A percentile compares a stretch with the other conserved stretches of the same genome.
Evolutionary conservation across 2,888 invertebrate genomes (phyloP).

Genomic region (Hipparchia sbordonii): DNA sequence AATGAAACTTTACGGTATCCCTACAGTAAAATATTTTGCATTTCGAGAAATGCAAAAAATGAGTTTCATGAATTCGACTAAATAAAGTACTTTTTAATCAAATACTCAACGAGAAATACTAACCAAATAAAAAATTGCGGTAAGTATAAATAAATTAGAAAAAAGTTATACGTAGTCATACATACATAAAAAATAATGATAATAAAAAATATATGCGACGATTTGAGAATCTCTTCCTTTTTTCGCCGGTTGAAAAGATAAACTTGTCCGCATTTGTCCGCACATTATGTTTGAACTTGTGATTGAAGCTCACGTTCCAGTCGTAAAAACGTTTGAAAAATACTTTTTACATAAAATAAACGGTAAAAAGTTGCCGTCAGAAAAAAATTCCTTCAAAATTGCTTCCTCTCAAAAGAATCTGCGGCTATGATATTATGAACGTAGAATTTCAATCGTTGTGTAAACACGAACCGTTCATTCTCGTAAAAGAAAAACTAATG

Average conservation of each 20-base stretch:
- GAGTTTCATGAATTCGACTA: constrained; percentile 1
- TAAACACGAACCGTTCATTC: constrained; percentile 41
- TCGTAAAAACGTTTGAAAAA: constrained; percentile 15
- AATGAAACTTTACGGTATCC: neutral
- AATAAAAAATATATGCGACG: neutral
- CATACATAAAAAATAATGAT: neutral
- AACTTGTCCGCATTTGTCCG: too few species aligned
- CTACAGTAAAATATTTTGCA: neutral
- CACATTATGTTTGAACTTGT: too few species aligned
- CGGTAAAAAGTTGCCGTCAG: constrained; percentile 15
- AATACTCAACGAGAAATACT: too few species aligned
- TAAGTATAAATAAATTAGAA: too few species aligned
- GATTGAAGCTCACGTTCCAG: constrained; percentile 12
- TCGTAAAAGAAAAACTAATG: constrained; percentile 15
- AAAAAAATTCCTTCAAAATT: constrained; percentile 34
- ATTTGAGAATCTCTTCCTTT: too few species aligned
- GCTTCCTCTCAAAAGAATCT: constrained; percentile 33
- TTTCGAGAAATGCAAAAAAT: constrained; percentile 11
- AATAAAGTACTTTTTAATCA: neutral
- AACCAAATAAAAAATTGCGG: too few species aligned
- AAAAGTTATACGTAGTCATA: too few species aligned
- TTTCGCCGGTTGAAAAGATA: too few species aligned
- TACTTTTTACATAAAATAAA: constrained; percentile 7
- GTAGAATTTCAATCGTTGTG: constrained; percentile 39
- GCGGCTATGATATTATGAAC: constrained; percentile 32